Evolutionary conservation across 2,797 vertebrate species (phyloP), one percentile per base, ranked within the genome.

Genomic region (Falco concolor): DNA sequence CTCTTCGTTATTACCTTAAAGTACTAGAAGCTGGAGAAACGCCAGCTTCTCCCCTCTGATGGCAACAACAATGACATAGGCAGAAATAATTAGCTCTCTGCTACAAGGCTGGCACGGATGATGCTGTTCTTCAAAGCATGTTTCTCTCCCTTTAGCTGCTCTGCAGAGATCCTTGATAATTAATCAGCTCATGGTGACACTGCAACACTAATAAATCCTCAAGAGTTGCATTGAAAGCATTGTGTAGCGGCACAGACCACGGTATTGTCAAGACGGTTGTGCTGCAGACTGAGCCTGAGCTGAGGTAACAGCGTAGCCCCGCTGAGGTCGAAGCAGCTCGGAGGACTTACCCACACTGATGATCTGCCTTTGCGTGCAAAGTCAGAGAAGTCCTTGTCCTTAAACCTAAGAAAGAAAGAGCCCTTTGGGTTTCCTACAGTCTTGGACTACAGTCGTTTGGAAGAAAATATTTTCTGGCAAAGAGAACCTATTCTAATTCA

Each of bases 21-120:
- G 86, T 30, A 57, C 34, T 6, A 53, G 91, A 75, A 90, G 75
- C 94, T 96, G 96, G 89, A 75, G 93, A 44, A 83, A 64, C 44
- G 93, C 94, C 96, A 97, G 84, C 68, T 69, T 90, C 88, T 91
- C 80, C 91, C 89, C 76, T 95, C 70, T 30, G 89, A 90, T 45
- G 77, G 95, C 76, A 95, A 72, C 30, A 9, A 52, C 8, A n/a
- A 34, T 56, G 83, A 57, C 81, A 92, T 4, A 61, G 84, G 89
- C 91, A 93, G 91, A 21, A 90, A 95, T 94, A 93, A 96, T 94
- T 83, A 95, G 91, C 6, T 21, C 52, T 77, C 15, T 67, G 79
- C 92, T 54, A 61, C 79, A 83, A 6, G 11, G 45, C 87, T 30
- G 79, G 34, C 12, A 4, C 25, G 40, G 63, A 40, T n/a, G 77